Conservation (phyloP, 1,140 invertebrate species). For the Arion vulgaris region DNA sequence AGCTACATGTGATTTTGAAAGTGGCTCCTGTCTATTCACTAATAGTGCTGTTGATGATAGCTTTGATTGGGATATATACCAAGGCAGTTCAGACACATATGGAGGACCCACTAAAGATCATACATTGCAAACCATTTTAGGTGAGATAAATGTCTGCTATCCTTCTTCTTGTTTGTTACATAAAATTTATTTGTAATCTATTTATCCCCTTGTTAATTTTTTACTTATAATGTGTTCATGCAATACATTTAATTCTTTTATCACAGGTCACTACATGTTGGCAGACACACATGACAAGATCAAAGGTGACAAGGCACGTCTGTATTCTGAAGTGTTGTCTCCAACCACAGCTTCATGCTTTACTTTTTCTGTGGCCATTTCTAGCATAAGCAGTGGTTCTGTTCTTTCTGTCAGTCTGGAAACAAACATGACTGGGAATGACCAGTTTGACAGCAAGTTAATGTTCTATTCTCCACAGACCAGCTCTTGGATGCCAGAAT, state of each 20-base stretch:
- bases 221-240: too few species aligned
- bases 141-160: slow-evolving; percentile 33
- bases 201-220: too few species aligned
- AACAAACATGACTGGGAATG: slow-evolving; percentile 5
- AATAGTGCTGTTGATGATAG: slow-evolving; percentile 58
- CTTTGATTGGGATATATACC: slow-evolving; percentile 66
- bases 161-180: too few species aligned
- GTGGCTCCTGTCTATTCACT: slow-evolving; percentile 58
- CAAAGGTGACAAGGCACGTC: slow-evolving; percentile 60
- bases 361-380: slow-evolving; percentile 21
- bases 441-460: slow-evolving; percentile 43
- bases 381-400: neutral
- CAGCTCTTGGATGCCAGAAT: slow-evolving; percentile 54
- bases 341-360: slow-evolving; percentile 41
- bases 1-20: slow-evolving; percentile 67
- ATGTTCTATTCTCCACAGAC: slow-evolving; percentile 53
- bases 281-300: slow-evolving; percentile 61
- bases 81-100: slow-evolving; percentile 43
- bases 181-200: too few species aligned
- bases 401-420: neutral
- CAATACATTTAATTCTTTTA: neutral
- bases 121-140: slow-evolving; percentile 55
- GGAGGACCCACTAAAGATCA: slow-evolving; percentile 68
- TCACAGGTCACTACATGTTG: slow-evolving; percentile 67
- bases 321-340: slow-evolving; percentile 51